Base-by-base conservation (phyloP, 2,888 invertebrate species). In the Mythimna lalbum region DNA sequence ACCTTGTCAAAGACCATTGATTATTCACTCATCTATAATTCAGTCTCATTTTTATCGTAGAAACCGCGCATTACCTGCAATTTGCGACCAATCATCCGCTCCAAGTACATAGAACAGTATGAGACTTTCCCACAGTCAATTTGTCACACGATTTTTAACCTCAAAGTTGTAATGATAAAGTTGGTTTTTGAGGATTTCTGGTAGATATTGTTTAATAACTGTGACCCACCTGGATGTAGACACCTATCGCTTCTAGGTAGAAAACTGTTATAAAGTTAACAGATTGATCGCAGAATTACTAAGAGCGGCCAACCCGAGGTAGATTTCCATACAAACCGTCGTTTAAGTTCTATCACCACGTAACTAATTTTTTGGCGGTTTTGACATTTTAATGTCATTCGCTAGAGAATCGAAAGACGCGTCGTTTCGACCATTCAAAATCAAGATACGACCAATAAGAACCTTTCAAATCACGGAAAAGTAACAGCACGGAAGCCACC, bases 1-100 rank as follows among this genome's bases (percentile, higher is more conserved):
- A 17, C 80, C 82, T 82, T 80, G 74, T 7, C 67, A 63, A 56
- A 69, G 27, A 9, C 5, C 39, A 64, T 49, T 69, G 52, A 19
- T 5, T 39, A 31, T 14, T 17, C 47, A 55, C 31, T 63, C 62
- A 63, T 76, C 21, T 17, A 72, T 77, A 56, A 80, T 82, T 73
- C 36, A 82, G 12, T 33, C 10, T 31, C 2, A 36, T 49, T 66
- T 52, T 39, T 52, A 60, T 23, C 31, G 36, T 63, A 36, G 67
- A 49, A 52, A 61, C 27, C 12, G 50, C 49, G 31, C 55, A 50
- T 63, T 69, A 17, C 0, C 36, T 39, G 52, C 60, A 72, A 75
- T 72, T 79, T 59, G 65, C 60, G 14, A 31, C 53, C 55, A 57
- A 31, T 75, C 47, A 59, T 64, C 33, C 27, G 47, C 19, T 50